Percentiles rank a stretch among this genome's conserved stretches.
phyloP scores from a whole-genome alignment of 2,888 invertebrate species.

The Hoplodrina ambigua region DNA sequence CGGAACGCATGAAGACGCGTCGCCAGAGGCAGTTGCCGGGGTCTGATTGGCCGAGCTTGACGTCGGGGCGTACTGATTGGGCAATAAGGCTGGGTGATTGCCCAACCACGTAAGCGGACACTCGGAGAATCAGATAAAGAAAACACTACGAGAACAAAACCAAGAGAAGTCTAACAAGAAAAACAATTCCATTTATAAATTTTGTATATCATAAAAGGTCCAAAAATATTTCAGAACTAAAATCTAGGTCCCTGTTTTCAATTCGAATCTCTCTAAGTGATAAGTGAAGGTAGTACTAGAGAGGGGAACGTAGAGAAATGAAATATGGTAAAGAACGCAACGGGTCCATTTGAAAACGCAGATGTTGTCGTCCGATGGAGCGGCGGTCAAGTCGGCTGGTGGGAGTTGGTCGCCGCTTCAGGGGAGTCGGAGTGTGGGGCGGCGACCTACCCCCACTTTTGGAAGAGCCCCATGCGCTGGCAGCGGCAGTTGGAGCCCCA shows the following conservation, averaged over 20 bases:
- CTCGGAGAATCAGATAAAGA: conserved; percentile 83
- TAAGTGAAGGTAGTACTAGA: conserved; percentile 60
- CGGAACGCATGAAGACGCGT: conserved; percentile 74
- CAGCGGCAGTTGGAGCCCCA: conserved; percentile 97
- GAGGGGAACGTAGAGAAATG: conserved; percentile 56
- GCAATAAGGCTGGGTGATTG: conserved; percentile 94
- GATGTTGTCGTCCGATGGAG: conserved; percentile 84
- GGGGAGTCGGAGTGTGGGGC: conserved; percentile 67
- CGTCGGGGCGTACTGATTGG: conserved; percentile 91
- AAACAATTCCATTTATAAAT: conserved; percentile 70
- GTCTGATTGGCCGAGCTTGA: conserved; percentile 82
- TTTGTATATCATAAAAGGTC: conserved; percentile 83
- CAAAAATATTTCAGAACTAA: conserved; percentile 87
- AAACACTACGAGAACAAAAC: conserved; percentile 64
- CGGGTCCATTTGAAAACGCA: conserved; percentile 83
- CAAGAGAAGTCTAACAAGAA: conserved; percentile 58
- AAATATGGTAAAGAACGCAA: conserved; percentile 78
- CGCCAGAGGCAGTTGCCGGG: conserved; percentile 79
- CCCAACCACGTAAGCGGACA: conserved; percentile 92
- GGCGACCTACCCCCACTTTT: conserved; percentile 93
- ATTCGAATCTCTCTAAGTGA: conserved; percentile 77
- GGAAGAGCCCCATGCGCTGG: conserved; percentile 96
- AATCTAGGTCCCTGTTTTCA: conserved; percentile 88
- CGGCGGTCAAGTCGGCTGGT: conserved; percentile 86
- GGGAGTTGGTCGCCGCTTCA: conserved; percentile 83